Conservation (phyloP, 2,888 invertebrate genomes). For the Gortyna flavago region DNA sequence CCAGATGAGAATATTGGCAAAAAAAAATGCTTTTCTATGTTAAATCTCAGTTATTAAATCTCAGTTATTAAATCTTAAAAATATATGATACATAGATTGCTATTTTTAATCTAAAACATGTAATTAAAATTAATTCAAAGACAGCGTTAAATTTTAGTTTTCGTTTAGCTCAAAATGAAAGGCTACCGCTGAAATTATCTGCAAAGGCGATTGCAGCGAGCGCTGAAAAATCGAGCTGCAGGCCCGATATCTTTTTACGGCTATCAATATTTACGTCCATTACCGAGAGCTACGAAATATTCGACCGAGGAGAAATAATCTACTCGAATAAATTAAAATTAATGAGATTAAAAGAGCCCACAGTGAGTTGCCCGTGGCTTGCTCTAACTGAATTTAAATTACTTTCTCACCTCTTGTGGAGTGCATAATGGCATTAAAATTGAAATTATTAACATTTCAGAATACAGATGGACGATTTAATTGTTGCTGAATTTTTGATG, state of each 20-base stretch:
- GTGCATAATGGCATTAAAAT: constrained; percentile 88
- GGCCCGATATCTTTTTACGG: constrained; percentile 43
- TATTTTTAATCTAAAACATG: not conserved
- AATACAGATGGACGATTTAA: constrained; percentile 65
- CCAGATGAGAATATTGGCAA: not conserved
- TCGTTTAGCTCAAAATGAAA: constrained; percentile 19
- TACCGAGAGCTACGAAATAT: constrained; percentile 73
- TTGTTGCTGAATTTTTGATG: constrained; percentile 56
- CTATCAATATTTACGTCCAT: constrained; percentile 61
- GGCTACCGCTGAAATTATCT: not conserved
- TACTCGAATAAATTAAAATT: constrained; percentile 88
- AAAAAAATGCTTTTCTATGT: not conserved
- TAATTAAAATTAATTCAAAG: not conserved
- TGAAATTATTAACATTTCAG: constrained; percentile 74
- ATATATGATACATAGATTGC: not conserved
- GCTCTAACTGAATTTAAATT: constrained; percentile 87
- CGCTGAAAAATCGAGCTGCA: constrained; percentile 33
- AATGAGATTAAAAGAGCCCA: constrained; percentile 87
- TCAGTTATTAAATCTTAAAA: not conserved
- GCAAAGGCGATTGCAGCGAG: constrained; percentile 18
- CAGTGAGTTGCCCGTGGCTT: constrained; percentile 76
- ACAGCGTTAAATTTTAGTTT: constrained; percentile 5
- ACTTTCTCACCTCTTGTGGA: constrained; percentile 86
- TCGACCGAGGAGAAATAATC: constrained; percentile 84
- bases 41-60: not conserved